phyloP scores from a whole-genome alignment of 2,113 vertebrate genomes.

The Rattus rattus region DNA sequence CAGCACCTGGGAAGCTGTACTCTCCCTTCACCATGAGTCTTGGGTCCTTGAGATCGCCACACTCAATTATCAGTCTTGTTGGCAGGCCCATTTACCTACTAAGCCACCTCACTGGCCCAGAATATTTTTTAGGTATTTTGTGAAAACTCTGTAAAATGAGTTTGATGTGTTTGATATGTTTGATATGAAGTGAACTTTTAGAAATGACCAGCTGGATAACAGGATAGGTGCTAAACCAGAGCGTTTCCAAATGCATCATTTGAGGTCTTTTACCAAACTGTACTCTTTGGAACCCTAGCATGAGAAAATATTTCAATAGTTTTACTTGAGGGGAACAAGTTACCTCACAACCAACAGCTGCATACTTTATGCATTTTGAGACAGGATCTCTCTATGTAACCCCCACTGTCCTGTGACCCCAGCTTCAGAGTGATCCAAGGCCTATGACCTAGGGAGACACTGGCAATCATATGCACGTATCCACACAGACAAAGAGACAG shows the following conservation, averaged over 20 bases:
- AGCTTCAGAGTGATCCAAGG: not conserved
- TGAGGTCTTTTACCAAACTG: conserved; percentile 26
- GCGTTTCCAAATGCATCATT: conserved; percentile 40
- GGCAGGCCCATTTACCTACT: not conserved
- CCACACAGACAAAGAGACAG: not conserved
- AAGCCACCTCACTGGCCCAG: not conserved
- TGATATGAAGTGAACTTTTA: conserved; percentile 5
- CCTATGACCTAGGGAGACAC: not conserved
- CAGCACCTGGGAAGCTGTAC: not conserved
- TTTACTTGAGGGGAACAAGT: conserved; percentile 19
- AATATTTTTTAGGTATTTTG: not conserved
- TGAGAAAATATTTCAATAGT: conserved; percentile 34
- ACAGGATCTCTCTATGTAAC: not conserved
- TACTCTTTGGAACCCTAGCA: not conserved
- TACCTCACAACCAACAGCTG: not conserved
- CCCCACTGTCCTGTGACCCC: not conserved
- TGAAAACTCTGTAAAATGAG: conserved; percentile 23
- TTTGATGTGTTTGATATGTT: not conserved
- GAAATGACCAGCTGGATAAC: not conserved
- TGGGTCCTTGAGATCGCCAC: not conserved
- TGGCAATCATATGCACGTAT: not conserved
- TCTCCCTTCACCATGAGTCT: not conserved
- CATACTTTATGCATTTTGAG: not conserved
- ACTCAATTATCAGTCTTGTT: not conserved
- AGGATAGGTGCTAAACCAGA: conserved; percentile 27